A percentile compares a stretch with the other conserved stretches of the same genome.
These are phyloP conservation scores for Drosophila kepulauana DNA, from an alignment of 1,140 invertebrate species.

Conservation along the genomic window DNA sequence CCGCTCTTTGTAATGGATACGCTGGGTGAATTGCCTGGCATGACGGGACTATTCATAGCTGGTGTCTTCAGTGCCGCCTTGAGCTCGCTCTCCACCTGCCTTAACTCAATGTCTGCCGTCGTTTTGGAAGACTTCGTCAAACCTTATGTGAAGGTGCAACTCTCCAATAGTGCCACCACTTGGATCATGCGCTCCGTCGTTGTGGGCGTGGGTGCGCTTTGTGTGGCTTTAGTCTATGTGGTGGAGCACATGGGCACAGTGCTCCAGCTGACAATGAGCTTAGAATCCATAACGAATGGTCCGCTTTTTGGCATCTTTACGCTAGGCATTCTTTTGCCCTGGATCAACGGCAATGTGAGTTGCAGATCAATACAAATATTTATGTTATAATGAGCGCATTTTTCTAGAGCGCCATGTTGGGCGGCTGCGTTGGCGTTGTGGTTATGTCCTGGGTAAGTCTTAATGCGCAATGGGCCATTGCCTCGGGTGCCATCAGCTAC, in stretches of 20 bases:
- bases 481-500: slow-evolving; percentile 87
- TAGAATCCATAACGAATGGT: slow-evolving; percentile 89
- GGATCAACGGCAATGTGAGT: slow-evolving; percentile 88
- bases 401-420: slow-evolving; percentile 90
- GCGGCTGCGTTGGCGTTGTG: slow-evolving; percentile 88
- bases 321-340: slow-evolving; percentile 90
- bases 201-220: slow-evolving; percentile 86
- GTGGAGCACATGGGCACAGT: slow-evolving; percentile 87
- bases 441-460: slow-evolving; percentile 93
- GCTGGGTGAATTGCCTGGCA: slow-evolving; percentile 86
- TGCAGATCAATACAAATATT: background rate
- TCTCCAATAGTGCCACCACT: slow-evolving; percentile 86
- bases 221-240: slow-evolving; percentile 86
- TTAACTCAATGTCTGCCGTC: slow-evolving; percentile 93
- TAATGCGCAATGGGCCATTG: slow-evolving; percentile 91
- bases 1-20: slow-evolving; percentile 89
- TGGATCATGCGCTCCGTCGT: slow-evolving; percentile 87
- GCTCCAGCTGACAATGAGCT: slow-evolving; percentile 85
- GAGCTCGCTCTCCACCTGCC: slow-evolving; percentile 91
- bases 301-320: slow-evolving; percentile 91
- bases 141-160: slow-evolving; percentile 84
- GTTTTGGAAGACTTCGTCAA: slow-evolving; percentile 89
- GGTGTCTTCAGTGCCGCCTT: slow-evolving; percentile 90
- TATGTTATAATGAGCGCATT: background rate
- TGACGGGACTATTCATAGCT: slow-evolving; percentile 89